Conservation (phyloP, 2,888 invertebrate genomes). For the Odontocolon sp. region DNA sequence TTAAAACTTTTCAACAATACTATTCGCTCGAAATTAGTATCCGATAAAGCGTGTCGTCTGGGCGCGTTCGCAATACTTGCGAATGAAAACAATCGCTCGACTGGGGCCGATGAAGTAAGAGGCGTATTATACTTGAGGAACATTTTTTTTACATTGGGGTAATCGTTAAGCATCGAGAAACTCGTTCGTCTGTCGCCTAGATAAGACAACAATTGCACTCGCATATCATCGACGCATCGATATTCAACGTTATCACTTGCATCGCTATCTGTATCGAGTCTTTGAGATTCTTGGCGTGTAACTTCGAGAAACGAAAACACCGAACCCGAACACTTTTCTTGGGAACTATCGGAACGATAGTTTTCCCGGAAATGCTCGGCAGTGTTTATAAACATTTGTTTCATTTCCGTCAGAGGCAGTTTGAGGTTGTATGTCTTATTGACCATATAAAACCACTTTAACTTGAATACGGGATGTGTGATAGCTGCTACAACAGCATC, state of each 20-base stretch:
- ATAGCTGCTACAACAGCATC: slow-evolving; percentile 27
- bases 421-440: background rate
- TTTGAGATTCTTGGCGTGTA: background rate
- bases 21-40: background rate
- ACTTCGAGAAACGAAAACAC: background rate
- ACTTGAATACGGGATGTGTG: slow-evolving; percentile 24
- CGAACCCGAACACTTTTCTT: background rate
- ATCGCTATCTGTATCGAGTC: background rate
- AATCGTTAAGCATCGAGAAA: background rate
- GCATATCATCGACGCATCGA: background rate
- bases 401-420: background rate
- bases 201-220: background rate
- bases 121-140: slow-evolving; percentile 38
- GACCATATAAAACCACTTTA: background rate
- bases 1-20: background rate
- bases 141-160: slow-evolving; percentile 3
- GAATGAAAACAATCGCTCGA: slow-evolving; percentile 39
- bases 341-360: background rate
- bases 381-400: background rate
- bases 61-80: slow-evolving; percentile 11
- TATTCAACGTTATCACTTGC: background rate
- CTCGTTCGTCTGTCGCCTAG: background rate
- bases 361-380: background rate
- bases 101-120: slow-evolving; percentile 30
- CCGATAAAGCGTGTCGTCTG: background rate